These are phyloP conservation scores for Bovichtus diacanthus DNA, from an alignment of 2,797 vertebrate species.

Conservation along the genomic window DNA sequence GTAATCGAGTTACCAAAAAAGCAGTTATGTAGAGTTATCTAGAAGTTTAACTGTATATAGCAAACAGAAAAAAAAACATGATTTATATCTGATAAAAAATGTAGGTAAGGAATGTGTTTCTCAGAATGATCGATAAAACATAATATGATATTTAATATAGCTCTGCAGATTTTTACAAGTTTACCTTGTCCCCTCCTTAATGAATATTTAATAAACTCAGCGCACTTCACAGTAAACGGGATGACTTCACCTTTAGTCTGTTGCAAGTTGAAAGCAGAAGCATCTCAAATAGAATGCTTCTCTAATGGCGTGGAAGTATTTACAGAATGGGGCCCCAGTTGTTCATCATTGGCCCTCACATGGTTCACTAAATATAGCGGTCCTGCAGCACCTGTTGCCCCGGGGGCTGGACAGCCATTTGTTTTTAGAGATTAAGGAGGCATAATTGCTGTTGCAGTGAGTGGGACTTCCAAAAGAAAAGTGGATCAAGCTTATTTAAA, in stretches of 20 bases:
- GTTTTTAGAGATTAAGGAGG: background rate
- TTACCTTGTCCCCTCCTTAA: too few relatives aligned
- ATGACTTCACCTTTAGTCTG: background rate
- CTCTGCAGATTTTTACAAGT: too few relatives aligned
- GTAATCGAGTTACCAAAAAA: background rate
- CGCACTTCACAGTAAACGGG: background rate
- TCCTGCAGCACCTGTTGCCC: conserved; percentile 44
- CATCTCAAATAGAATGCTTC: background rate
- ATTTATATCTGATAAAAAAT: too few relatives aligned
- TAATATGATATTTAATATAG: too few relatives aligned
- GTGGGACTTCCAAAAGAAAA: background rate
- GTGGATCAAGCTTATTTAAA: background rate
- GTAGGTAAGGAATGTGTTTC: too few relatives aligned
- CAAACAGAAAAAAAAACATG: too few relatives aligned
- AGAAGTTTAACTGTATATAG: too few relatives aligned
- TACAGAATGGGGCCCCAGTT: conserved; percentile 26
- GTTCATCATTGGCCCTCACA: conserved; percentile 32
- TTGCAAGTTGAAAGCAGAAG: background rate
- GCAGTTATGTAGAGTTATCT: too few relatives aligned
- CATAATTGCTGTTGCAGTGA: background rate
- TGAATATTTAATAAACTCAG: too few relatives aligned
- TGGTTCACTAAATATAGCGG: conserved; percentile 61
- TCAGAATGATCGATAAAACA: too few relatives aligned
- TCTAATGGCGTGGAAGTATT: background rate
- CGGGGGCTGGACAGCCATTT: background rate